Conservation (phyloP, 2,888 invertebrate species). For the Cheilosia pagana region DNA sequence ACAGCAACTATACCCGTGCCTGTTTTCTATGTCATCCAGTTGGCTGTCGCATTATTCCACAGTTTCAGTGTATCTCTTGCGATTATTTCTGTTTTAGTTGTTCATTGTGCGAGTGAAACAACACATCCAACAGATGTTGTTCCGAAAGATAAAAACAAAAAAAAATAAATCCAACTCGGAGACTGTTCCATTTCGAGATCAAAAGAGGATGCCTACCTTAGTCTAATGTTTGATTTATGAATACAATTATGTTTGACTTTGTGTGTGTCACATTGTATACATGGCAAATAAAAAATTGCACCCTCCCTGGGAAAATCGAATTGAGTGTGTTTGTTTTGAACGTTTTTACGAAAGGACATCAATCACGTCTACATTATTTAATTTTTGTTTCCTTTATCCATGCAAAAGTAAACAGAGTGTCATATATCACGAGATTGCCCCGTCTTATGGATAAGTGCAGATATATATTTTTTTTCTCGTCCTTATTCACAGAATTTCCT, state of each 20-base stretch:
- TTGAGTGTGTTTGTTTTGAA: constrained; percentile 1
- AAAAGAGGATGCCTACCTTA: neutral
- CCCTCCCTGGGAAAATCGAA: neutral
- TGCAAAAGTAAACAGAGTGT: constrained; percentile 25
- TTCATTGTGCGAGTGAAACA: constrained; percentile 13
- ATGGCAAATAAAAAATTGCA: constrained; percentile 11
- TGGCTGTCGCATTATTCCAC: neutral
- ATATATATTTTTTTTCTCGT: neutral
- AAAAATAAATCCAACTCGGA: neutral
- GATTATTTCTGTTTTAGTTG: constrained; percentile 6
- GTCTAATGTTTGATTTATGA: constrained; percentile 42
- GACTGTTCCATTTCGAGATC: neutral
- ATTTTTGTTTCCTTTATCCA: neutral
- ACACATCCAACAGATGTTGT: constrained; percentile 22
- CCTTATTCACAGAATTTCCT: neutral
- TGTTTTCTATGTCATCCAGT: constrained; percentile 17
- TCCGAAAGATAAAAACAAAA: neutral
- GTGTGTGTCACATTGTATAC: constrained; percentile 7
- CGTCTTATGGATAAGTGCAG: too few species aligned
- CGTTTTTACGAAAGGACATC: constrained; percentile 40
- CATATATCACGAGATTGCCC: constrained; percentile 11
- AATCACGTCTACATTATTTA: constrained; percentile 52
- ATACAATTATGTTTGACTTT: constrained; percentile 32
- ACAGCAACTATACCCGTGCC: constrained; percentile 2
- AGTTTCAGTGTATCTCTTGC: constrained; percentile 19